Conservation (phyloP, 2,888 invertebrate species). For the Epiblema foenella region DNA sequence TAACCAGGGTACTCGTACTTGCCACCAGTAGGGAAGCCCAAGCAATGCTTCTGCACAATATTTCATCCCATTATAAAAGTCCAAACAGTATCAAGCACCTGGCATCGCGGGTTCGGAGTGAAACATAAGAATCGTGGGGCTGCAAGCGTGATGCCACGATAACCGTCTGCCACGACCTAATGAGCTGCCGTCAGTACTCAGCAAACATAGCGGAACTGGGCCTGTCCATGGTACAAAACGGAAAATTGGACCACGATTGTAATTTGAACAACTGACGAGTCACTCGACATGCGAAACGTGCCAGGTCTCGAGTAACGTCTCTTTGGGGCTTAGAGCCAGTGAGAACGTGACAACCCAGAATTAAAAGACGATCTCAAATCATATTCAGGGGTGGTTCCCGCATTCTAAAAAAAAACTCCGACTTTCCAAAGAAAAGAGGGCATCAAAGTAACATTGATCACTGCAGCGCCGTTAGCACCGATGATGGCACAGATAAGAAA, state of each 20-base stretch:
- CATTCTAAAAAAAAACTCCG: neutral
- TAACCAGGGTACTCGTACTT: too few species aligned
- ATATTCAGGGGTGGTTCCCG: neutral
- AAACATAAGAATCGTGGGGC: constrained; percentile 54
- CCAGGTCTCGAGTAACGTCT: neutral
- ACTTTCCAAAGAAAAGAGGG: constrained; percentile 23
- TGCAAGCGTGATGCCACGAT: constrained; percentile 56
- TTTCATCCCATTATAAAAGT: constrained; percentile 33
- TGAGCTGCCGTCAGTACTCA: constrained; percentile 46
- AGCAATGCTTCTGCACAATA: constrained; percentile 4
- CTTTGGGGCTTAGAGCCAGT: neutral
- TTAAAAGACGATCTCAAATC: neutral
- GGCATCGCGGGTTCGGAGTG: constrained; percentile 39
- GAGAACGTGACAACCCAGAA: neutral
- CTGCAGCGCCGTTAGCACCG: constrained; percentile 32
- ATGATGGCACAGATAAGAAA: constrained; percentile 40
- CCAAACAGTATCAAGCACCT: constrained; percentile 25
- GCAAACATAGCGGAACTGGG: constrained; percentile 37
- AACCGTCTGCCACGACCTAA: constrained; percentile 57
- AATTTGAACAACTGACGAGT: neutral
- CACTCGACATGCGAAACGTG: neutral
- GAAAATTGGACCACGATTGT: neutral
- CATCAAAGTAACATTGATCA: constrained; percentile 17
- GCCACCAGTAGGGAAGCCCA: neutral
- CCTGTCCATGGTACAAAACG: neutral